Conservation (phyloP, 2,797 vertebrate genomes). For the Loris lydekkerianus region DNA sequence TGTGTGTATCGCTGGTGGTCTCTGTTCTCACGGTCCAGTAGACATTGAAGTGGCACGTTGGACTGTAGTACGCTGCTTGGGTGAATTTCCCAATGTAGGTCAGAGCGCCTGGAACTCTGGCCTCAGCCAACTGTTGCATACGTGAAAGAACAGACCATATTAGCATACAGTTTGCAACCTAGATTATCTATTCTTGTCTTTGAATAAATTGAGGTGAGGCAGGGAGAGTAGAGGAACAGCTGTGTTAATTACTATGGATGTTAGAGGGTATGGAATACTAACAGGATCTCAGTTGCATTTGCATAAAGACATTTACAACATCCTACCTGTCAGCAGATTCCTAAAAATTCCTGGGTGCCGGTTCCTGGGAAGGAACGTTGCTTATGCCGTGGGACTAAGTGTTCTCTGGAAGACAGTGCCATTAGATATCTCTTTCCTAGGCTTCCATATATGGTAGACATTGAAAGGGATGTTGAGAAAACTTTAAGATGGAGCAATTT, state of each 20-base stretch:
- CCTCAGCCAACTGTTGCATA: slow-evolving; percentile 62
- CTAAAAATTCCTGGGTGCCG: slow-evolving; percentile 67
- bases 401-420: neutral
- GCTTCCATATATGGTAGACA: neutral
- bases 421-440: neutral
- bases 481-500: neutral
- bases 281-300: slow-evolving; percentile 38
- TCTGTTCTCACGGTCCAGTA: neutral
- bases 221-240: slow-evolving; percentile 30
- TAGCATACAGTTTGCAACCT: slow-evolving; percentile 69
- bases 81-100: slow-evolving; percentile 64
- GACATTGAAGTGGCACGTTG: slow-evolving; percentile 5
- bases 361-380: neutral
- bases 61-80: neutral
- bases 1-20: neutral
- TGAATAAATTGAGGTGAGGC: slow-evolving; percentile 71
- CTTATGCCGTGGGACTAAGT: too few species aligned
- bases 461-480: neutral
- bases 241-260: slow-evolving; percentile 73
- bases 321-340: slow-evolving; percentile 26
- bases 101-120: slow-evolving; percentile 74
- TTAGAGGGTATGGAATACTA: neutral
- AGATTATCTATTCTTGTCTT: slow-evolving; percentile 71
- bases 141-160: slow-evolving; percentile 57
- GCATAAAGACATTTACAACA: slow-evolving; percentile 53